A percentile compares a stretch with the other conserved stretches of the same genome.
These are phyloP conservation scores for Solenodon paradoxus DNA, from an alignment of 2,113 vertebrate genomes.

Conservation along the genomic window DNA sequence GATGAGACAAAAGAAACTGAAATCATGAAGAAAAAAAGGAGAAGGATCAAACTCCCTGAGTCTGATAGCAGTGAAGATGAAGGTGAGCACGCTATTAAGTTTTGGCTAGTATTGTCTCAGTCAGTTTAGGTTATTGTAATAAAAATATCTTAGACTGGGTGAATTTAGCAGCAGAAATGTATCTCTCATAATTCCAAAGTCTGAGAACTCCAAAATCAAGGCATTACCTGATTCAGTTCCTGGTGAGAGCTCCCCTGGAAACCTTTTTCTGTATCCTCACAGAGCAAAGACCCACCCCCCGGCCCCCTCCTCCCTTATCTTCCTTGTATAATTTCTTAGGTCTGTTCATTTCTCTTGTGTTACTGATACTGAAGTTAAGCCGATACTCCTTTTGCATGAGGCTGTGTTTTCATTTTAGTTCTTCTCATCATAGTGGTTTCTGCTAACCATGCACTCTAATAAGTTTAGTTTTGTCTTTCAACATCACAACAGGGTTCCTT, in stretches of 20 bases:
- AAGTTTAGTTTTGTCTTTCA: no score
- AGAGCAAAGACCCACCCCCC: no score
- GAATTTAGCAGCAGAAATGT: background rate
- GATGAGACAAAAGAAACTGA: constrained; percentile 85
- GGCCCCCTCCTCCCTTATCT: no score
- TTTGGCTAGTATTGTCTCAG: background rate
- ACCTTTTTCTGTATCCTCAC: background rate
- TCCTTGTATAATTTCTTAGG: background rate
- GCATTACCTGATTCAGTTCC: background rate
- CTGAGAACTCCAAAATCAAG: background rate
- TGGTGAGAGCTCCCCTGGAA: background rate
- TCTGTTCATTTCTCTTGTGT: background rate
- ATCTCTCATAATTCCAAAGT: background rate
- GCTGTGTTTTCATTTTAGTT: no score
- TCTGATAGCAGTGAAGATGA: constrained; percentile 96
- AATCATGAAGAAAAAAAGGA: constrained; percentile 88
- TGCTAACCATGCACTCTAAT: no score
- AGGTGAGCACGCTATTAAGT: constrained; percentile 79
- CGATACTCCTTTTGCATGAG: no score
- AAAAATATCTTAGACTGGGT: background rate
- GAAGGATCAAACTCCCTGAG: constrained; percentile 89
- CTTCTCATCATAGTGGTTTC: no score
- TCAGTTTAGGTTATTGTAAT: background rate
- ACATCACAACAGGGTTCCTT: no score
- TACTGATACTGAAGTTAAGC: no score